A percentile compares a stretch with the other conserved stretches of the same genome.
These are phyloP conservation scores for Drosophila nigricruria DNA, from an alignment of 2,888 invertebrate species.

Conservation along the genomic window DNA sequence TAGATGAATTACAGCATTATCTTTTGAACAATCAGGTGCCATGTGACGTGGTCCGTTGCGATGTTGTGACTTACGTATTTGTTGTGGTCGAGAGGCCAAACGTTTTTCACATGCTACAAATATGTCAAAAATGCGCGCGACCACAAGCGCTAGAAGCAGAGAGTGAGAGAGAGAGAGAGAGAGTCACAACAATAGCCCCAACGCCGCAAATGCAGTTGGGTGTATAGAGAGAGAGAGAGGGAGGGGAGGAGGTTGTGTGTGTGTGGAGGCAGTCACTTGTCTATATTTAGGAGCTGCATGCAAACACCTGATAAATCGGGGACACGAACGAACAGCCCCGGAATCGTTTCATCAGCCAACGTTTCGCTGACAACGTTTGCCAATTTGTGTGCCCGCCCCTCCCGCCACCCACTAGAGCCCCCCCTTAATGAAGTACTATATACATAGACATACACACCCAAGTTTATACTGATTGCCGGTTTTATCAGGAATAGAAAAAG, in stretches of 20 bases:
- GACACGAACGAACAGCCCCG: slow-evolving; percentile 61
- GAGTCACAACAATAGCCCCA: slow-evolving; percentile 16
- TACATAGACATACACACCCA: not conserved
- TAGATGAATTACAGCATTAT: not conserved
- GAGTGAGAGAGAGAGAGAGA: slow-evolving; percentile 11
- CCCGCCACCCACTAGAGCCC: not conserved
- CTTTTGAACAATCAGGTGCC: slow-evolving; percentile 28
- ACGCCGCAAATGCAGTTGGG: slow-evolving; percentile 17
- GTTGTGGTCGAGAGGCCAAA: slow-evolving; percentile 35
- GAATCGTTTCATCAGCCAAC: slow-evolving; percentile 40
- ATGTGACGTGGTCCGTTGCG: slow-evolving; percentile 29
- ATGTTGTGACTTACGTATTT: slow-evolving; percentile 13
- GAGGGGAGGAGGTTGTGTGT: not conserved
- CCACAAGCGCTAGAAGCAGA: slow-evolving; percentile 13
- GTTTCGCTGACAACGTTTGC: slow-evolving; percentile 30
- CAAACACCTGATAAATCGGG: slow-evolving; percentile 83
- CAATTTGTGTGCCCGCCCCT: not conserved
- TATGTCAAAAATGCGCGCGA: slow-evolving; percentile 67
- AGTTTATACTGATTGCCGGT: slow-evolving; percentile 22
- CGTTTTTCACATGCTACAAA: slow-evolving; percentile 54
- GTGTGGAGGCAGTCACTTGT: slow-evolving; percentile 33
- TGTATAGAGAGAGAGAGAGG: not conserved
- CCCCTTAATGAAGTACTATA: not conserved
- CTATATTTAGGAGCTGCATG: slow-evolving; percentile 77
- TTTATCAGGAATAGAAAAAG: slow-evolving; percentile 25